Conservation (phyloP, 1,140 invertebrate genomes). For the Trinorchestia longiramus region DNA sequence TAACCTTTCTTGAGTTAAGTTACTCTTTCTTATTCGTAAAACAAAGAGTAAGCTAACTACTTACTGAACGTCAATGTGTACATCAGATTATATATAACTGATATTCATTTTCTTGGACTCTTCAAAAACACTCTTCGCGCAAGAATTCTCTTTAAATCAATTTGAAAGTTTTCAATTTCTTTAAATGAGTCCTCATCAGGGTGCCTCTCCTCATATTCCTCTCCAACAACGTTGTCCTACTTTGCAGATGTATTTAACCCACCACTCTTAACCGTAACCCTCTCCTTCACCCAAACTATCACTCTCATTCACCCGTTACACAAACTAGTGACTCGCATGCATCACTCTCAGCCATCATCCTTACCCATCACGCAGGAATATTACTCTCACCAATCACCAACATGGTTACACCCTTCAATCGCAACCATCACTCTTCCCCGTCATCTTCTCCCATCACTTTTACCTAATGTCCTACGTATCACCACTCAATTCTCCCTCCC, state of each 20-base stretch:
- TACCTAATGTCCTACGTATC: not conserved
- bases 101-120: not conserved
- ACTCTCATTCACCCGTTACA: not conserved
- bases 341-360: not conserved
- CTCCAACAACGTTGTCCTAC: not conserved
- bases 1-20: no score
- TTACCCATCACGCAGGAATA: not conserved
- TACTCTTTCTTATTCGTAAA: no score
- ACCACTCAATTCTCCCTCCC: not conserved
- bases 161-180: not conserved
- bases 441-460: not conserved
- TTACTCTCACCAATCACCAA: not conserved
- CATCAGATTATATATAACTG: not conserved
- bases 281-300: not conserved
- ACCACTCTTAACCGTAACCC: not conserved
- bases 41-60: no score
- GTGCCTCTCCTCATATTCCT: not conserved
- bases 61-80: not conserved
- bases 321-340: not conserved
- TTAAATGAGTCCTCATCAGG: not conserved
- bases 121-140: not conserved
- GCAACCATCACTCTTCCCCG: not conserved
- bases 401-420: not conserved
- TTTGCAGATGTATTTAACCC: not conserved
- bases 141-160: not conserved